Evolutionary conservation across 2,113 vertebrate species (phyloP).

Genomic region (Megaceryle torquata): DNA sequence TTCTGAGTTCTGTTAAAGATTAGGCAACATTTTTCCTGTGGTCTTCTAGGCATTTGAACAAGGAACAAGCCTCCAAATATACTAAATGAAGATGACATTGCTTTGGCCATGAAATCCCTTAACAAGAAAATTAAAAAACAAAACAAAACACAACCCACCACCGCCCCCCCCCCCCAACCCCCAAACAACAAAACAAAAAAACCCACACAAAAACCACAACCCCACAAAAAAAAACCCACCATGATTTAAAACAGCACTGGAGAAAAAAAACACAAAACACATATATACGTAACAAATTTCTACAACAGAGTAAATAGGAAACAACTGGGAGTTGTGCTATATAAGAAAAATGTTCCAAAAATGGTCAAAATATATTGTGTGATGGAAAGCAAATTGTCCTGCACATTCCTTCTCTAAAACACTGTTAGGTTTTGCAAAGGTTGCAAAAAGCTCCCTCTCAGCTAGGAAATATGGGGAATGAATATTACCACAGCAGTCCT

Average conservation of each 20-base stretch:
- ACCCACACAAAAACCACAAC: no score
- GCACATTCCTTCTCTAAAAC: not conserved
- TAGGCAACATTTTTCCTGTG: not conserved
- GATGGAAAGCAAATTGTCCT: not conserved
- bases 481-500: not conserved
- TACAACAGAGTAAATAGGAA: not conserved
- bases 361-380: not conserved
- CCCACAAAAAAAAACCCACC: not conserved
- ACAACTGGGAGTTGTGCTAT: not conserved
- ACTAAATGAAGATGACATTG: not conserved
- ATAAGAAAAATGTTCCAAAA: not conserved
- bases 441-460: not conserved
- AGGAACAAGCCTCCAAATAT: not conserved
- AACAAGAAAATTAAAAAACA: not conserved
- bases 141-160: no score
- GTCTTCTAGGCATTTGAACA: not conserved
- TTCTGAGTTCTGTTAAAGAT: conserved; percentile 27
- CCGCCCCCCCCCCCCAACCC: no score
- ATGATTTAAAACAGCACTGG: not conserved
- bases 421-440: not conserved
- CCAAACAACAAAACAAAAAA: no score
- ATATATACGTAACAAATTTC: not conserved
- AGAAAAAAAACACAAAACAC: conserved; percentile 1
- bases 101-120: not conserved
- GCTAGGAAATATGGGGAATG: not conserved